Evolutionary conservation across 1,140 invertebrate genomes (phyloP).

Genomic region (Anastatus disparis): DNA sequence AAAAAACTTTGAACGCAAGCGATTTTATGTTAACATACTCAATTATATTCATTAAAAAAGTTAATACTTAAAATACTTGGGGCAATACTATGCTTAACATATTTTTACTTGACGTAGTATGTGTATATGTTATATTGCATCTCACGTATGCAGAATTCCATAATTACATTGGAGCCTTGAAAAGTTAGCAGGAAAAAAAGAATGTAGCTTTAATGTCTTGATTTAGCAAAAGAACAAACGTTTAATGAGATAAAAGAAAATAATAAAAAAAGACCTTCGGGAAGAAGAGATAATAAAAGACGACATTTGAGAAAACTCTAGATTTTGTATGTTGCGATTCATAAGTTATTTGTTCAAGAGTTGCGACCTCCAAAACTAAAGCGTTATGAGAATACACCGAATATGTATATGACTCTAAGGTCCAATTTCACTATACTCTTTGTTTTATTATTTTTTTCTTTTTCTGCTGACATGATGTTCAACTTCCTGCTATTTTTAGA

Average conservation of each 20-base stretch:
- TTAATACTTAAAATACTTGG: conserved; percentile 19
- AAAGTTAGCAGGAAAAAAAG: background rate
- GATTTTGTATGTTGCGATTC: conserved; percentile 12
- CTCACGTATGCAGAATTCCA: background rate
- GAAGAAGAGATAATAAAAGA: conserved; percentile 23
- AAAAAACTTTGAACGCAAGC: background rate
- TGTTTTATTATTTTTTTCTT: too few species aligned
- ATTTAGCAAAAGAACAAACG: conserved; percentile 35
- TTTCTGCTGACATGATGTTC: too few species aligned
- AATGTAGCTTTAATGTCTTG: background rate
- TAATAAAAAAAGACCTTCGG: conserved; percentile 5
- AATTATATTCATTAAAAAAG: conserved; percentile 23
- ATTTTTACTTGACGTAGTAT: too few species aligned
- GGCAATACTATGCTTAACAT: too few species aligned
- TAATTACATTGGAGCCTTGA: conserved; percentile 33
- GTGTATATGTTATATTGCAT: too few species aligned
- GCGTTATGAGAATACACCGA: conserved; percentile 16
- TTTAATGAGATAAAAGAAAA: conserved; percentile 16
- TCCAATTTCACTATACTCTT: conserved; percentile 12
- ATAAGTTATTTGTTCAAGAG: conserved; percentile 41
- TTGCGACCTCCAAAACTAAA: conserved; percentile 29
- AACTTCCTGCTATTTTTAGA: too few species aligned
- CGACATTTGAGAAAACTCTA: background rate
- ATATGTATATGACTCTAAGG: background rate
- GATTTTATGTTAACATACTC: conserved; percentile 17